A percentile compares a stretch with the other conserved stretches of the same genome.
Evolutionary conservation across 1,140 invertebrate genomes (phyloP).

Genomic region (Amyelois transitella): DNA sequence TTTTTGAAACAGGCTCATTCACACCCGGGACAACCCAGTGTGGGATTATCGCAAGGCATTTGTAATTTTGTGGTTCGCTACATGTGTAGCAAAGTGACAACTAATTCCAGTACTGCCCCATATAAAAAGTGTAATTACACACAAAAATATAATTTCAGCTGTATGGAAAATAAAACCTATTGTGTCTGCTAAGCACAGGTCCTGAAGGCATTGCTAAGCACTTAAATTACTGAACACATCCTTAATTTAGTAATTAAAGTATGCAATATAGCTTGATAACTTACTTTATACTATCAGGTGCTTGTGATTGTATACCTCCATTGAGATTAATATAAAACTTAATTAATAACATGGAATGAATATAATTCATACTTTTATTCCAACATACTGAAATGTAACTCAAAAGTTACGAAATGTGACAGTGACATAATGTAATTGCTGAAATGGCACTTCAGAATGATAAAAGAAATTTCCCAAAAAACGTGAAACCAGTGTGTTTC

Average conservation of each 20-base stretch:
- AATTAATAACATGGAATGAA: conserved; percentile 22
- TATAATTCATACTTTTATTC: conserved; percentile 10
- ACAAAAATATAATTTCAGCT: too few species aligned
- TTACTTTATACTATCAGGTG: conserved; percentile 16
- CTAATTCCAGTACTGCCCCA: too few species aligned
- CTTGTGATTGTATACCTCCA: neutral
- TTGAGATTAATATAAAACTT: conserved; percentile 11
- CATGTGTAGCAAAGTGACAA: too few species aligned
- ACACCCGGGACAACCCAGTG: too few species aligned
- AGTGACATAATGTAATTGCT: conserved; percentile 6
- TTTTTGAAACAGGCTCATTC: too few species aligned
- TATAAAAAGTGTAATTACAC: too few species aligned
- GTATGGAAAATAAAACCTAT: neutral
- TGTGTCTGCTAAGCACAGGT: neutral
- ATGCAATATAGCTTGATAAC: neutral
- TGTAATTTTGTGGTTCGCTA: too few species aligned
- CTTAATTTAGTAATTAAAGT: neutral
- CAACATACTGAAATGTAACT: neutral
- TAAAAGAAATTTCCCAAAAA: conserved; percentile 23
- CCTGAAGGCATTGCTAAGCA: neutral
- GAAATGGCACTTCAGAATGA: conserved; percentile 18
- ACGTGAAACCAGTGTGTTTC: conserved; percentile 37
- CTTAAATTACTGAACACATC: conserved; percentile 15
- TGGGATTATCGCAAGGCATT: too few species aligned
- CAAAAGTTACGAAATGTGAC: neutral